phyloP scores from a whole-genome alignment of 2,888 invertebrate genomes.

The Sinhomidia bicolor region DNA sequence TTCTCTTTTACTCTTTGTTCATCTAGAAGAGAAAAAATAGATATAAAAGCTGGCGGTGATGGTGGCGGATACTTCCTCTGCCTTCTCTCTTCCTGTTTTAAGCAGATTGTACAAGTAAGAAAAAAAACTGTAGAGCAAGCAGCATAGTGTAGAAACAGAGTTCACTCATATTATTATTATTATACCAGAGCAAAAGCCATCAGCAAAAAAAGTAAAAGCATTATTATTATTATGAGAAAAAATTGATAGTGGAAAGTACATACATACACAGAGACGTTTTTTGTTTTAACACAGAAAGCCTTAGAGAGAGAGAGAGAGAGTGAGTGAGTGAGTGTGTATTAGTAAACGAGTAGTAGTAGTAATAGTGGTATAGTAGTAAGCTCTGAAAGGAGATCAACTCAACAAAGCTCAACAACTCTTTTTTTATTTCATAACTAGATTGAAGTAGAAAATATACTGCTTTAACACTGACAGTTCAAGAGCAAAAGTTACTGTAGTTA shows the following conservation, averaged over 20 bases:
- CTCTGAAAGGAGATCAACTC: conserved; percentile 22
- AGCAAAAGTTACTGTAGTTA: conserved; percentile 6
- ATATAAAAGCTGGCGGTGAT: background rate
- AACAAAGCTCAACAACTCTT: conserved; percentile 26
- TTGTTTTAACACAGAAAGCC: background rate
- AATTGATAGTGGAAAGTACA: conserved; percentile 15
- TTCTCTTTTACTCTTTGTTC: background rate
- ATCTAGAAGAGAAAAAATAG: too few relatives aligned
- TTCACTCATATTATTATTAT: background rate
- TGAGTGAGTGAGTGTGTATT: background rate
- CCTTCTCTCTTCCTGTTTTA: conserved; percentile 1
- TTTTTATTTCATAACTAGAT: conserved; percentile 34
- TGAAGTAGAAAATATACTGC: conserved; percentile 25
- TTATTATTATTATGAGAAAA: background rate
- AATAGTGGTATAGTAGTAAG: too few relatives aligned
- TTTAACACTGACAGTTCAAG: background rate
- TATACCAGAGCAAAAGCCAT: background rate
- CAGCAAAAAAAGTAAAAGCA: conserved; percentile 1
- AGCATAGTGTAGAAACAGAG: background rate
- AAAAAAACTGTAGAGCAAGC: too few relatives aligned
- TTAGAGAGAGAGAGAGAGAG: background rate
- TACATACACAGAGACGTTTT: background rate
- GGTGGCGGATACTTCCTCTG: background rate
- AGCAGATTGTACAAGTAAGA: background rate
- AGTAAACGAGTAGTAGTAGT: background rate